These are phyloP conservation scores for Macrosiphum euphorbiae DNA, from an alignment of 2,888 invertebrate species.

Conservation along the genomic window DNA sequence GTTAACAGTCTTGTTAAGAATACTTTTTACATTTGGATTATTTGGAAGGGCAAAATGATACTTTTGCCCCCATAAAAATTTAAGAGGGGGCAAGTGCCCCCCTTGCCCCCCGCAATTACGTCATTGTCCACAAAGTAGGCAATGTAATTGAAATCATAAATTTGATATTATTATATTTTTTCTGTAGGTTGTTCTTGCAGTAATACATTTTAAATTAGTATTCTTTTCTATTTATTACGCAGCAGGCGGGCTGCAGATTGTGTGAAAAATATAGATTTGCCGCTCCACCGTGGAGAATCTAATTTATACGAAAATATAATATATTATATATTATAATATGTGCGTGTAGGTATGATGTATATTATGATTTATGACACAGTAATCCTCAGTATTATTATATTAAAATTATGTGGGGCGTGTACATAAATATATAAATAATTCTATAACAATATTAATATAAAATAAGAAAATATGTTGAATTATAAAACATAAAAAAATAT, in stretches of 20 bases:
- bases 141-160: background rate
- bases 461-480: background rate
- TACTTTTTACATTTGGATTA: too few species aligned
- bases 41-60: too few species aligned
- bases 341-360: background rate
- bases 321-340: background rate
- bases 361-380: background rate
- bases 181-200: background rate
- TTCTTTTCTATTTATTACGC: background rate
- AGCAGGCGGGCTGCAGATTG: background rate
- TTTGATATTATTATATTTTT: background rate
- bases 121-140: background rate
- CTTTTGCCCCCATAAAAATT: too few species aligned
- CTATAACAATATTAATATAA: background rate
- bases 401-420: too few species aligned
- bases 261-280: background rate
- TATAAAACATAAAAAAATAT: background rate
- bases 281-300: background rate
- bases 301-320: background rate
- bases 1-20: too few species aligned
- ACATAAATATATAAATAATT: too few species aligned
- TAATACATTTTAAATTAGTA: conserved; percentile 24
- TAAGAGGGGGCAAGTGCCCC: too few species aligned
- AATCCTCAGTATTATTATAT: background rate
- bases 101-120: too few species aligned